Conservation (phyloP, 2,113 vertebrate genomes). For the Cavia porcellus region DNA sequence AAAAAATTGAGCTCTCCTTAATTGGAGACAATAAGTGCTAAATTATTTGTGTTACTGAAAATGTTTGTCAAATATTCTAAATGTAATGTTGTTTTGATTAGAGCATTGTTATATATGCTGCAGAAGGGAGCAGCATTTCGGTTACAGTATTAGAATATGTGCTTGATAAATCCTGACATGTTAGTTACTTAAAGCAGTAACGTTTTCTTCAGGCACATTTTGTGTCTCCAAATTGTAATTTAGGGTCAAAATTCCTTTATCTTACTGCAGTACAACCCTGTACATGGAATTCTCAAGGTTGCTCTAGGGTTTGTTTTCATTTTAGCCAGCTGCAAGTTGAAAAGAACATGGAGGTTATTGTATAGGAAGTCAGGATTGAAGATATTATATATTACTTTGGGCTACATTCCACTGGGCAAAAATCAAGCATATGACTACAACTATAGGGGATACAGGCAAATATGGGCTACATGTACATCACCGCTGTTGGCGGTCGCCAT, state of each 20-base stretch:
- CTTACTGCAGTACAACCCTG: not conserved
- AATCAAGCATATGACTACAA: not conserved
- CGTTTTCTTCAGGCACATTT: not conserved
- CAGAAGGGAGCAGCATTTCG: not conserved
- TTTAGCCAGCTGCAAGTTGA: not conserved
- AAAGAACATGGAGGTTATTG: not conserved
- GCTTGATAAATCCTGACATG: constrained; percentile 31
- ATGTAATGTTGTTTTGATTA: not conserved
- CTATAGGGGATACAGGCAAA: not conserved
- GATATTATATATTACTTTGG: constrained; percentile 27
- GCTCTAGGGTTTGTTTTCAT: not conserved
- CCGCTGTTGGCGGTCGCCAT: no score
- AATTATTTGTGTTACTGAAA: constrained; percentile 32
- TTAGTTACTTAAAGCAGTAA: constrained; percentile 11
- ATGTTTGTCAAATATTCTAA: constrained; percentile 23
- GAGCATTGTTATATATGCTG: not conserved
- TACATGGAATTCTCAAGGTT: not conserved
- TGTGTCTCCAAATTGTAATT: not conserved
- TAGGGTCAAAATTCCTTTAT: not conserved
- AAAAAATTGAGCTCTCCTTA: not conserved
- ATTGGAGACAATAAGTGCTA: constrained; percentile 11
- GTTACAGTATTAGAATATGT: not conserved
- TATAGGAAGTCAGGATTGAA: not conserved
- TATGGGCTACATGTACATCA: not conserved
- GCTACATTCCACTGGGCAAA: not conserved